A percentile compares a stretch with the other conserved stretches of the same genome.
These are phyloP conservation scores for Heterodera carotae DNA, from an alignment of 1,140 invertebrate genomes.

Conservation along the genomic window DNA sequence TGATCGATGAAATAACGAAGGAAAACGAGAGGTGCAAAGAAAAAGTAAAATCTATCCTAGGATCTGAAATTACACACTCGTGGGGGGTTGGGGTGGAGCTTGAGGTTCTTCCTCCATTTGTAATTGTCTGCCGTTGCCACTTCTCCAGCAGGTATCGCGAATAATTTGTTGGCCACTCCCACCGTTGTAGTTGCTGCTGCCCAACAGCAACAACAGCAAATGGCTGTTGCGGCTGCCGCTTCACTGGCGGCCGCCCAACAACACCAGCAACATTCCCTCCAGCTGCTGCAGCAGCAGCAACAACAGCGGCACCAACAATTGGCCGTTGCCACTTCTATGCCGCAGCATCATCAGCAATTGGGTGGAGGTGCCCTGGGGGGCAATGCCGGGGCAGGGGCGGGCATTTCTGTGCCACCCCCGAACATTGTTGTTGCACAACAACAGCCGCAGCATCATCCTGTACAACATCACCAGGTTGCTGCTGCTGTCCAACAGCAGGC, in stretches of 20 bases:
- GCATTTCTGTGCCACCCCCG: constrained; percentile 12
- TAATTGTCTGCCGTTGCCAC: too few relatives aligned
- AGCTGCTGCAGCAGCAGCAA: constrained; percentile 28
- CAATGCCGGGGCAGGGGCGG: not conserved
- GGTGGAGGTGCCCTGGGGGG: constrained; percentile 6
- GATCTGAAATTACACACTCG: too few relatives aligned
- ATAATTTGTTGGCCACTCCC: not conserved
- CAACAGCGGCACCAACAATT: constrained; percentile 19
- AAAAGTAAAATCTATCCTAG: too few relatives aligned
- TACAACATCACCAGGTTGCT: not conserved
- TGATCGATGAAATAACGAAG: too few relatives aligned
- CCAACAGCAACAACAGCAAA: constrained; percentile 21
- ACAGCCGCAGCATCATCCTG: not conserved
- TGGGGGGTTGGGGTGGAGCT: too few relatives aligned
- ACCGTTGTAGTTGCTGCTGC: not conserved
- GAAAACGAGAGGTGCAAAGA: too few relatives aligned
- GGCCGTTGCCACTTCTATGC: constrained; percentile 16
- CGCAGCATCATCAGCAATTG: constrained; percentile 15
- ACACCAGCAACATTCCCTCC: constrained; percentile 2
- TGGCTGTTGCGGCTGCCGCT: constrained; percentile 19
- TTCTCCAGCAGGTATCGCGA: not conserved
- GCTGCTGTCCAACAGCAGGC: constrained; percentile 22
- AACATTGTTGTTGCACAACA: constrained; percentile 10
- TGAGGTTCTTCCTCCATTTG: too few relatives aligned
- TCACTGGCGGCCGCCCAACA: constrained; percentile 15